Base-by-base conservation (phyloP, 2,888 invertebrate species). In the Leptinotarsa peninsularis region DNA sequence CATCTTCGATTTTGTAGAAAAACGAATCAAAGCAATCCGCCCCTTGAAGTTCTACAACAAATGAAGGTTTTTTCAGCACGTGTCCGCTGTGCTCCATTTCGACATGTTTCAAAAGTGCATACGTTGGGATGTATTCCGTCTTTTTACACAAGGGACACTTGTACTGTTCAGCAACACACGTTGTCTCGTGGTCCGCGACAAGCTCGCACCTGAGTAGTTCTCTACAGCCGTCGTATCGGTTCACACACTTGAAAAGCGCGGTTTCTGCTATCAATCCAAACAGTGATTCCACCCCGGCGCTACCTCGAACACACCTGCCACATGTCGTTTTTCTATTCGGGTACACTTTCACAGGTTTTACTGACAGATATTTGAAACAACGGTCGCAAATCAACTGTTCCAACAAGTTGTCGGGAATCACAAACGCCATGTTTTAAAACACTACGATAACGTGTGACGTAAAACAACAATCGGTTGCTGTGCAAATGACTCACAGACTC, bases 151-250 rank as follows among this genome's bases (percentile, higher is more conserved):
- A 21, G 18, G 76, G 76, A 58, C 78, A 76, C 23, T 66, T 18
- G 43, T 73, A 70, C 18, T 58, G 7, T 63, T 60, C 67, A 1
- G 52, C 33, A 3, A 27, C 14, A 43, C 79, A 79, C 17, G 54
- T 60, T 21, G 76, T 71, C 56, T 79, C 79, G 21, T 78, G 79
- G 3, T 74, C 68, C 27, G 49, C 52, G n/a, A 76, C 76, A 13
- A 71, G 54, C 10, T 18, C 43, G 58, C 68, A 73, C 21, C 66
- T 71, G 3, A 79, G 66, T 7, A 77, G 49, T 50, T 70, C 54
- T 66, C 67, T 70, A 23, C 79, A 79, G 5, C 77, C 79, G 17
- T 76, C 77, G n/a, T 56, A 77, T 67, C 77, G 49, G 33, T 79
- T 79, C 10, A 79, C 33, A 54, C 77, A 79, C 49, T 74, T 74